Evolutionary conservation across 2,888 invertebrate genomes (phyloP).

Genomic region (Oxytorus armatus): DNA sequence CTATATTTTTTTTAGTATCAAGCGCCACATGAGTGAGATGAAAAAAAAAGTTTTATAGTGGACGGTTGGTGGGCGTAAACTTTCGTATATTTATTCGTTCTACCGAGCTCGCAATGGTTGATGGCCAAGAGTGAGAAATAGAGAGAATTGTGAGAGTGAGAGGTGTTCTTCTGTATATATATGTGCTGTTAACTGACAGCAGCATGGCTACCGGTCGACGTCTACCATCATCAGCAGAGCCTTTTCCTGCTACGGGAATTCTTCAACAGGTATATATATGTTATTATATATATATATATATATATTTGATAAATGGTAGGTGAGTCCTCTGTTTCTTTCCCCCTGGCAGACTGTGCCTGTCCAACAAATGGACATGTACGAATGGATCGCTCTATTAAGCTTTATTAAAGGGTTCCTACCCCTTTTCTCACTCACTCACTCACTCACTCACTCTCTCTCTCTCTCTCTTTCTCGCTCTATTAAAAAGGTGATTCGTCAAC

Average conservation of each 20-base stretch:
- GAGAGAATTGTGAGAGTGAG: conserved; percentile 31
- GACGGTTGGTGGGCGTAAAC: conserved; percentile 62
- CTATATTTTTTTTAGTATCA: too few species aligned
- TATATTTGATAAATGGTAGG: conserved; percentile 29
- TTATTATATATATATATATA: not conserved
- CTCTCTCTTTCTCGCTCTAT: not conserved
- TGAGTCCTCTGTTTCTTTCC: conserved; percentile 52
- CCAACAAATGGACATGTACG: conserved; percentile 58
- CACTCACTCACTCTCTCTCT: not conserved
- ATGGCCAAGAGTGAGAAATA: conserved; percentile 53
- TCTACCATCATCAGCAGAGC: conserved; percentile 58
- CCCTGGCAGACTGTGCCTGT: conserved; percentile 64
- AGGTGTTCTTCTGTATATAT: conserved; percentile 59
- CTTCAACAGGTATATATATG: conserved; percentile 56
- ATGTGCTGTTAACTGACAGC: conserved; percentile 74
- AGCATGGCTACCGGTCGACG: conserved; percentile 80
- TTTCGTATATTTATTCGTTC: conserved; percentile 63
- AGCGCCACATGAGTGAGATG: conserved; percentile 58
- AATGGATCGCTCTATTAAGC: conserved; percentile 67
- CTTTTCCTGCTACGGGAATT: conserved; percentile 23
- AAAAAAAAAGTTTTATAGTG: conserved; percentile 55
- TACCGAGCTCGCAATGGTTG: conserved; percentile 49
- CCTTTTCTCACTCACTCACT: not conserved
- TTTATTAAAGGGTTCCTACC: conserved; percentile 56
- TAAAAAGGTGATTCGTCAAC: conserved; percentile 7